A percentile compares a stretch with the other conserved stretches of the same genome.
Conservation (phyloP, 2,113 vertebrate genomes). For the Apeltes quadracus region DNA sequence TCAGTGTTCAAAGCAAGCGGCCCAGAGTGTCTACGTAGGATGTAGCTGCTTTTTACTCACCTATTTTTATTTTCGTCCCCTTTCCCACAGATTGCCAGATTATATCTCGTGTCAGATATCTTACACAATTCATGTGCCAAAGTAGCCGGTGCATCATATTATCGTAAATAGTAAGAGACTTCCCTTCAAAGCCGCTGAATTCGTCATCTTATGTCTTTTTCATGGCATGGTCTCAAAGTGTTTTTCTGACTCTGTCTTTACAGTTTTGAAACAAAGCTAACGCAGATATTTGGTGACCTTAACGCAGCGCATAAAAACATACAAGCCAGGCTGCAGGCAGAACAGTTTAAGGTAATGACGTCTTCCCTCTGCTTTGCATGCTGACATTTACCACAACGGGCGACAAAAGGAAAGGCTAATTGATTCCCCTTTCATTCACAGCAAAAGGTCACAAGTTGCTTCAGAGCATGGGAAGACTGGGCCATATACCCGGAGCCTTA, state of each 20-base stretch:
- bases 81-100: constrained; percentile 77
- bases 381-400: constrained; percentile 5
- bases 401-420: background rate
- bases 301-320: constrained; percentile 81
- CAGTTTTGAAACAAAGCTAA: constrained; percentile 83
- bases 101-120: constrained; percentile 84
- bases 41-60: background rate
- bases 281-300: constrained; percentile 82
- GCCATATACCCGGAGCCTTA: constrained; percentile 83
- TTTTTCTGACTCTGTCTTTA: constrained; percentile 7
- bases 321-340: constrained; percentile 83
- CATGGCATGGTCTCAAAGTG: background rate
- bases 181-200: background rate
- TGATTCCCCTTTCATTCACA: constrained; percentile 37
- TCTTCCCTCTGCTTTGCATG: background rate
- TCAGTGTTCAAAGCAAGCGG: background rate
- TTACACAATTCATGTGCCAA: constrained; percentile 85
- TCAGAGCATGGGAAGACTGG: constrained; percentile 86
- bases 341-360: constrained; percentile 82
- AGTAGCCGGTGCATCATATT: constrained; percentile 84
- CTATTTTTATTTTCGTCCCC: background rate
- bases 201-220: background rate
- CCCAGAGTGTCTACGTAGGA: background rate
- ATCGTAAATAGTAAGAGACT: constrained; percentile 83
- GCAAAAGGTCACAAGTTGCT: constrained; percentile 85